Conservation (phyloP, 2,113 vertebrate species). For the Ellobius talpinus region DNA sequence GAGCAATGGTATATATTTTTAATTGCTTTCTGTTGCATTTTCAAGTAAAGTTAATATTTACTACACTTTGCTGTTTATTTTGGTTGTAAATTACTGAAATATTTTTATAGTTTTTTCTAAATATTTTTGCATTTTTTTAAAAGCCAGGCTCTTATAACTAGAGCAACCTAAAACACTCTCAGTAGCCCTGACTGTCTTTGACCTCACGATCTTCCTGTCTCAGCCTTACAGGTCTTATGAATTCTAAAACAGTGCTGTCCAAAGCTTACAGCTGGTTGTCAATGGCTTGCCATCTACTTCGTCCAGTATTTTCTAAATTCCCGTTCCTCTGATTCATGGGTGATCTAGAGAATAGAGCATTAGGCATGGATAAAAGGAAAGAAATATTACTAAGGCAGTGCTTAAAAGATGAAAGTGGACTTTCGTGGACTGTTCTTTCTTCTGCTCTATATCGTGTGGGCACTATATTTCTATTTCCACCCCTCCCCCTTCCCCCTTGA, state of each 20-base stretch:
- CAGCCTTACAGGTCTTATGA: background rate
- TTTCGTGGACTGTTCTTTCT: background rate
- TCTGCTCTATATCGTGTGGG: background rate
- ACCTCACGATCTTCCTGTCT: background rate
- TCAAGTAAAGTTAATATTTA: background rate
- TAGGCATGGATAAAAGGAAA: background rate
- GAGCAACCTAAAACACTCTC: background rate
- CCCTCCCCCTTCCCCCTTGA: background rate
- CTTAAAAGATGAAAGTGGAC: background rate
- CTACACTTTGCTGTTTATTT: background rate
- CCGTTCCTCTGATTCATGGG: background rate
- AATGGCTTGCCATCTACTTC: background rate
- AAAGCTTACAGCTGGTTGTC: background rate
- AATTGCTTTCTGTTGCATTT: slow-evolving; percentile 4
- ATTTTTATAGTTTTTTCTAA: background rate
- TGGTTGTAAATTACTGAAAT: background rate
- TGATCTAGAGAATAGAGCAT: slow-evolving; percentile 2
- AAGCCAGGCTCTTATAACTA: background rate
- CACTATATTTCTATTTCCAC: background rate
- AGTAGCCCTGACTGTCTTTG: background rate
- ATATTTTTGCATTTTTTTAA: background rate
- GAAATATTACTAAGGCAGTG: background rate
- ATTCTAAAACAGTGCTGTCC: background rate
- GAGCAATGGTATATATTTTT: background rate
- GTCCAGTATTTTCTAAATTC: background rate